A percentile compares a stretch with the other conserved stretches of the same genome.
These are phyloP conservation scores for Diorhabda sublineata DNA, from an alignment of 1,140 invertebrate species.

Conservation along the genomic window DNA sequence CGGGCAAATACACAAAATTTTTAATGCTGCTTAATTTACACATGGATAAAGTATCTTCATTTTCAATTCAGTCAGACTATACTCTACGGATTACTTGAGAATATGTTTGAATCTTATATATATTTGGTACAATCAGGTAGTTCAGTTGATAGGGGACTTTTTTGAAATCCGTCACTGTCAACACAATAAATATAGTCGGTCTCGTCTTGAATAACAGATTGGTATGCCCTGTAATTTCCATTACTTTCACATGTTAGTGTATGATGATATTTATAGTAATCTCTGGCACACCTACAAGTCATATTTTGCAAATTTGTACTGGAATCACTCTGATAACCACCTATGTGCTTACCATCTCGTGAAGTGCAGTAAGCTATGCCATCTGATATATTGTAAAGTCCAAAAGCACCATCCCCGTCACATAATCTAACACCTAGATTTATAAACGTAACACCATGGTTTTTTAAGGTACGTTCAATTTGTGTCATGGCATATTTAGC, in stretches of 20 bases:
- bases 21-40: too few relatives aligned
- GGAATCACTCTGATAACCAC: conserved; percentile 46
- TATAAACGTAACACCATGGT: conserved; percentile 51
- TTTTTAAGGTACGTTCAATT: conserved; percentile 49
- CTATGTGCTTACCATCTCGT: conserved; percentile 51
- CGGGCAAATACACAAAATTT: too few relatives aligned
- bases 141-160: conserved; percentile 10
- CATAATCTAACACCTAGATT: conserved; percentile 50
- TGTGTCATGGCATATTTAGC: conserved; percentile 47
- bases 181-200: conserved; percentile 25
- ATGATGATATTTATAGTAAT: conserved; percentile 14
- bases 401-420: conserved; percentile 58
- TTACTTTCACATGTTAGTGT: conserved; percentile 12
- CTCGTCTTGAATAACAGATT: conserved; percentile 9
- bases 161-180: conserved; percentile 24
- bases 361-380: conserved; percentile 50
- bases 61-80: too few relatives aligned
- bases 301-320: conserved; percentile 44
- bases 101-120: too few relatives aligned
- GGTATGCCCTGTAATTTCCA: conserved; percentile 24
- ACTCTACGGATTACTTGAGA: too few relatives aligned
- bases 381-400: conserved; percentile 48
- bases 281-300: conserved; percentile 47
- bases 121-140: neutral
- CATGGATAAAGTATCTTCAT: too few relatives aligned